Conservation (phyloP, 2,888 invertebrate species). For the Cosmia trapezina region DNA sequence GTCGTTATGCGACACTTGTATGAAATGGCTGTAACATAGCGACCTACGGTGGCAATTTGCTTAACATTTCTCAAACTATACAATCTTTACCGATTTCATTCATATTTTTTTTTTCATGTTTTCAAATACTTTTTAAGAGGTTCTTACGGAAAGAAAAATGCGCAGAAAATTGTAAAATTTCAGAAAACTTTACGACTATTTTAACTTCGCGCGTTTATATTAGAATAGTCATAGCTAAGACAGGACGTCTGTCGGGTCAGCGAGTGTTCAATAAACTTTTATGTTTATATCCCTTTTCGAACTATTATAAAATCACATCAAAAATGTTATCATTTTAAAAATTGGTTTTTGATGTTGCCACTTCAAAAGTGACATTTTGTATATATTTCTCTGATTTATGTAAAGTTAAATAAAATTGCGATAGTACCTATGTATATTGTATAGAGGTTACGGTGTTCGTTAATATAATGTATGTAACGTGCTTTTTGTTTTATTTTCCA, state of each 20-base stretch:
- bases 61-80: background rate
- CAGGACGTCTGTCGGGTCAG: too few relatives aligned
- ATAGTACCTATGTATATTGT: slow-evolving; percentile 51
- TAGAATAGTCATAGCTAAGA: too few relatives aligned
- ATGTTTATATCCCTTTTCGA: background rate
- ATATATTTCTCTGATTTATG: slow-evolving; percentile 40
- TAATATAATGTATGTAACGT: slow-evolving; percentile 56
- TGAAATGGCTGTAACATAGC: background rate
- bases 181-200: too few relatives aligned
- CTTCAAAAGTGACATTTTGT: slow-evolving; percentile 6
- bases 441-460: slow-evolving; percentile 60
- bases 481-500: background rate
- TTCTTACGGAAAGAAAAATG: too few relatives aligned
- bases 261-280: background rate
- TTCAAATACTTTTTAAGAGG: too few relatives aligned
- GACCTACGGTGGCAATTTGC: background rate
- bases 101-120: too few relatives aligned
- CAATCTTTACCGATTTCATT: too few relatives aligned
- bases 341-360: slow-evolving; percentile 22
- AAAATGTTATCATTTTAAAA: slow-evolving; percentile 16
- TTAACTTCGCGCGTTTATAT: too few relatives aligned
- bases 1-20: background rate
- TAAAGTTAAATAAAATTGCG: slow-evolving; percentile 44
- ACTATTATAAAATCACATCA: too few relatives aligned
- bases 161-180: too few relatives aligned